These are phyloP conservation scores for Chalcosyrphus nemorum DNA, from an alignment of 2,888 invertebrate species.

Conservation along the genomic window DNA sequence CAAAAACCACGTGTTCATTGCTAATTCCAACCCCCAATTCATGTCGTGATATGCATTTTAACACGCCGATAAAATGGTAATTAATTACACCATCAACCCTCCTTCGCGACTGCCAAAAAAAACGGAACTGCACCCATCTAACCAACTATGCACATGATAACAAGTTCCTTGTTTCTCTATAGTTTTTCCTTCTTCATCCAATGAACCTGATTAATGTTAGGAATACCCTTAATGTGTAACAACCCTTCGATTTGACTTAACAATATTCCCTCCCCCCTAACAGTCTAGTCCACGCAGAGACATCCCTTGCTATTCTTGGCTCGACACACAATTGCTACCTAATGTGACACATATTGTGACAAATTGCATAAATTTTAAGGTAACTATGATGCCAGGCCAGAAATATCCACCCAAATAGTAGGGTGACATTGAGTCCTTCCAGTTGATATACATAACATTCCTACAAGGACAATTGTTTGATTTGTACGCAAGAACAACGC, in stretches of 20 bases:
- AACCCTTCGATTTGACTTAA: slow-evolving; percentile 20
- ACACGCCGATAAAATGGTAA: slow-evolving; percentile 74
- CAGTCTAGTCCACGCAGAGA: slow-evolving; percentile 6
- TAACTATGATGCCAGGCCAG: slow-evolving; percentile 28
- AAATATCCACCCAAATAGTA: neutral
- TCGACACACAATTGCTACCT: slow-evolving; percentile 80
- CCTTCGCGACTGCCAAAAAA: slow-evolving; percentile 35
- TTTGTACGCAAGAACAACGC: slow-evolving; percentile 79
- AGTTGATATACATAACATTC: slow-evolving; percentile 29
- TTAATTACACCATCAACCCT: slow-evolving; percentile 67
- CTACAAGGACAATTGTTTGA: slow-evolving; percentile 59
- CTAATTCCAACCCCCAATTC: slow-evolving; percentile 31
- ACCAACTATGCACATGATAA: slow-evolving; percentile 28
- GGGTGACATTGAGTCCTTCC: slow-evolving; percentile 43
- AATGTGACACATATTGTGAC: slow-evolving; percentile 83
- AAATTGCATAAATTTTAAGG: slow-evolving; percentile 79
- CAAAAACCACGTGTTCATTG: slow-evolving; percentile 69
- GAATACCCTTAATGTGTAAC: slow-evolving; percentile 17
- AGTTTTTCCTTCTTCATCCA: slow-evolving; percentile 9
- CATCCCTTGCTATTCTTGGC: slow-evolving; percentile 49
- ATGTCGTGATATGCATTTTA: slow-evolving; percentile 74
- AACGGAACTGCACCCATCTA: slow-evolving; percentile 54
- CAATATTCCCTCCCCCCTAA: slow-evolving; percentile 55
- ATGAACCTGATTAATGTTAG: slow-evolving; percentile 73
- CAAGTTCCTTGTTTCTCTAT: slow-evolving; percentile 56